Evolutionary conservation across 30 jellyfish, hydroid and myxozoan genomes (phyloP).

Genomic region (Cassiopea xamachana): DNA sequence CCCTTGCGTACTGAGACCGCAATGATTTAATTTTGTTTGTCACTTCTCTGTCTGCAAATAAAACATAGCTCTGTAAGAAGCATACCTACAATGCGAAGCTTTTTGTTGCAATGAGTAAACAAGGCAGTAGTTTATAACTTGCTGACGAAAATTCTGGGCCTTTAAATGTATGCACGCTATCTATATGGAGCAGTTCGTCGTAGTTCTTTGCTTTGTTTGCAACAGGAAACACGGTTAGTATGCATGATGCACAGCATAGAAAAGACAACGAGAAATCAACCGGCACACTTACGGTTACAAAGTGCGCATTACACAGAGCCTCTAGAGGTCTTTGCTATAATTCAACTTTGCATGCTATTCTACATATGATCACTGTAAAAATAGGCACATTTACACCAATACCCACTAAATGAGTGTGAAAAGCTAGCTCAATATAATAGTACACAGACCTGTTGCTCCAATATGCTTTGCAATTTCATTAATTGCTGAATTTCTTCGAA

Average conservation of each 20-base stretch:
- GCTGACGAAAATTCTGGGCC: background rate
- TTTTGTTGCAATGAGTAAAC: background rate
- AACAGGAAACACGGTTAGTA: background rate
- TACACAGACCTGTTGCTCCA: constrained; percentile 7
- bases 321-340: background rate
- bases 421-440: background rate
- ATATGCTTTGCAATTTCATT: background rate
- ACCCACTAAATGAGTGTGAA: background rate
- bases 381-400: background rate
- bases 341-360: background rate
- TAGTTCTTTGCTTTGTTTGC: background rate
- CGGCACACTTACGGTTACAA: background rate
- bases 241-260: background rate
- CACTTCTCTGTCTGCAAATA: constrained; percentile 1
- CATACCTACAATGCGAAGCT: background rate
- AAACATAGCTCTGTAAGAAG: background rate
- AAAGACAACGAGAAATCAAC: background rate
- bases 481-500: constrained; percentile 5
- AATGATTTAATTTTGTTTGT: background rate
- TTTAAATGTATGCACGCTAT: background rate
- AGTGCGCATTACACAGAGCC: background rate
- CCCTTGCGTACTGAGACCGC: constrained; percentile 15
- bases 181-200: background rate
- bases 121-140: background rate
- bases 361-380: background rate